These are phyloP conservation scores for Drosophila trichaetosa DNA, from an alignment of 2,888 invertebrate genomes.

Conservation along the genomic window DNA sequence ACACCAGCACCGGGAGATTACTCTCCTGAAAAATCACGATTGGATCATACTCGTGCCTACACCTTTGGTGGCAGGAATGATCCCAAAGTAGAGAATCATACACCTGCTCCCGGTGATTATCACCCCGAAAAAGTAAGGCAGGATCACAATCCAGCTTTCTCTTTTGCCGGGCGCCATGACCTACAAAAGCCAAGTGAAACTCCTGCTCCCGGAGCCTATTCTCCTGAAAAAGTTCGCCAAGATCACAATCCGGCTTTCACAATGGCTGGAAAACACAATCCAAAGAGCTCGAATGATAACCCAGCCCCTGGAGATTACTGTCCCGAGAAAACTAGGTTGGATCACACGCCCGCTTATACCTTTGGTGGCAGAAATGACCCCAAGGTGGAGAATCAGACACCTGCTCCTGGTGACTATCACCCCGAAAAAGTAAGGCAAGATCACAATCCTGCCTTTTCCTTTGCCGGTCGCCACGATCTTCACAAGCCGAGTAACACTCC, in stretches of 20 bases:
- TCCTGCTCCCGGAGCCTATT: slow-evolving; percentile 88
- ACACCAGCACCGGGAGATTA: slow-evolving; percentile 85
- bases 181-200: slow-evolving; percentile 87
- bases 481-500: slow-evolving; percentile 87
- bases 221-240: slow-evolving; percentile 85
- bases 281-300: slow-evolving; percentile 86
- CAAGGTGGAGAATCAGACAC: slow-evolving; percentile 84
- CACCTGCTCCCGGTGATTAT: slow-evolving; percentile 86
- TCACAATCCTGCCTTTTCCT: slow-evolving; percentile 86
- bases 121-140: slow-evolving; percentile 87
- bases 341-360: slow-evolving; percentile 87
- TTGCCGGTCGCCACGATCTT: slow-evolving; percentile 86
- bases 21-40: slow-evolving; percentile 87
- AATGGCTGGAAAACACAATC: slow-evolving; percentile 87
- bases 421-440: slow-evolving; percentile 85
- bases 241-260: slow-evolving; percentile 85
- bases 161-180: slow-evolving; percentile 89
- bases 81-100: slow-evolving; percentile 74
- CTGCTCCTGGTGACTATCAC: slow-evolving; percentile 87
- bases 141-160: slow-evolving; percentile 87
- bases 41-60: slow-evolving; percentile 87
- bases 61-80: slow-evolving; percentile 83
- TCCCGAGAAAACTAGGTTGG: slow-evolving; percentile 86
- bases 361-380: slow-evolving; percentile 87
- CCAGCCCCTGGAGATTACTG: slow-evolving; percentile 87